These are phyloP conservation scores for Cryptotis parvus DNA, from an alignment of 2,113 vertebrate genomes.

Conservation along the genomic window DNA sequence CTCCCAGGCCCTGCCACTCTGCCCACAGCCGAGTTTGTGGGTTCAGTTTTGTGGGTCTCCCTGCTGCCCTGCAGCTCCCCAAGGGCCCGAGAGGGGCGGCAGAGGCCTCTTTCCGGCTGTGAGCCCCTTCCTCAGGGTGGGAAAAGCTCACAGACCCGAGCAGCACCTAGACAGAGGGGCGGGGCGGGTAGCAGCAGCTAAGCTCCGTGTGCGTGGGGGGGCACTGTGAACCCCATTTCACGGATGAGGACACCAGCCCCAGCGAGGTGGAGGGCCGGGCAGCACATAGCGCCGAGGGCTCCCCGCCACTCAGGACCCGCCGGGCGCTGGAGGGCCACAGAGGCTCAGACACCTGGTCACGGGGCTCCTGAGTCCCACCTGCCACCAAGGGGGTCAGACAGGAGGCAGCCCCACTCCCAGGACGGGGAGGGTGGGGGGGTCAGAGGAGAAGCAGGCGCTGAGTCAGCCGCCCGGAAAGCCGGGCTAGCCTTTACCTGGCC, in stretches of 20 bases:
- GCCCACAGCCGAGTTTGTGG: too few relatives aligned
- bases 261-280: background rate
- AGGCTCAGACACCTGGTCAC: background rate
- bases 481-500: conserved; percentile 68
- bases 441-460: background rate
- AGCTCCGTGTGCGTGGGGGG: too few relatives aligned
- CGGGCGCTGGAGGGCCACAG: too few relatives aligned
- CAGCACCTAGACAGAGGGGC: background rate
- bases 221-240: background rate
- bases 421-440: background rate
- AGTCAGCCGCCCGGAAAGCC: background rate
- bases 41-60: too few relatives aligned
- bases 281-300: too few relatives aligned
- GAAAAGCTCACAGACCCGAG: background rate
- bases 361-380: background rate
- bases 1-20: background rate
- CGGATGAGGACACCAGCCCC: conserved; percentile 6
- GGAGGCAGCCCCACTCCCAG: too few relatives aligned
- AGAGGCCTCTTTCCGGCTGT: background rate
- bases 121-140: too few relatives aligned
- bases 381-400: background rate
- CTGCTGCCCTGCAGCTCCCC: too few relatives aligned
- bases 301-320: too few relatives aligned
- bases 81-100: background rate
- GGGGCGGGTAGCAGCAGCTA: too few relatives aligned